Evolutionary conservation across 1,140 invertebrate species (phyloP).

Genomic region (Microvelia longipes): DNA sequence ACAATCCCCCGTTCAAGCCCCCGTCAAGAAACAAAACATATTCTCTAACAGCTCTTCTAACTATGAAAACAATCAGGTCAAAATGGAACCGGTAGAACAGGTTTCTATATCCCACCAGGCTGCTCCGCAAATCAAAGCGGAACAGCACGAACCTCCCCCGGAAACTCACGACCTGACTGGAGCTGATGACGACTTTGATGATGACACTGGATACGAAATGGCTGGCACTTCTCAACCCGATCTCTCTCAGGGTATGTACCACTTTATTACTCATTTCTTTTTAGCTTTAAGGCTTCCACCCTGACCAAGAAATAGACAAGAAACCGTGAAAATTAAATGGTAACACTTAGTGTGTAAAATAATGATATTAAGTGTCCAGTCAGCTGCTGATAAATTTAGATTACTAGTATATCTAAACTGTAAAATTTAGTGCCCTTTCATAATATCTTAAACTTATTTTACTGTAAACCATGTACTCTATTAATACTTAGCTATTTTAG

Average conservation of each 20-base stretch:
- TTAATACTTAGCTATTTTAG: too few species aligned
- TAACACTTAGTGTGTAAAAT: not conserved
- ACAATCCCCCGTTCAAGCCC: not conserved
- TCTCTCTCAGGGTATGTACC: not conserved
- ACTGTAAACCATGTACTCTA: too few species aligned
- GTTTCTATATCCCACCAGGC: not conserved
- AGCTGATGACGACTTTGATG: not conserved
- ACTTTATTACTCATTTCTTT: not conserved
- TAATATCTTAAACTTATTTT: too few species aligned
- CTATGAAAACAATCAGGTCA: not conserved
- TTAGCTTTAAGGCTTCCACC: not conserved
- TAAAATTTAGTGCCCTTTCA: too few species aligned
- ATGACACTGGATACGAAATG: not conserved
- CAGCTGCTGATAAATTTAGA: not conserved
- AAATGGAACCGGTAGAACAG: not conserved
- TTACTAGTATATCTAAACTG: not conserved
- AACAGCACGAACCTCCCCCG: not conserved
- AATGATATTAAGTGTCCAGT: not conserved
- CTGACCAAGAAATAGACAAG: not conserved
- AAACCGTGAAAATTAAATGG: not conserved
- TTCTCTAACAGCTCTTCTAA: not conserved
- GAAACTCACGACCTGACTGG: not conserved
- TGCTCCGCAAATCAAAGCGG: not conserved
- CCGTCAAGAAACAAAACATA: not conserved
- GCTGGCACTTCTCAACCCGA: not conserved